Evolutionary conservation across 2,888 invertebrate genomes (phyloP), one percentile per base, ranked within the genome.

Genomic region (Trissoscelio sp.): DNA sequence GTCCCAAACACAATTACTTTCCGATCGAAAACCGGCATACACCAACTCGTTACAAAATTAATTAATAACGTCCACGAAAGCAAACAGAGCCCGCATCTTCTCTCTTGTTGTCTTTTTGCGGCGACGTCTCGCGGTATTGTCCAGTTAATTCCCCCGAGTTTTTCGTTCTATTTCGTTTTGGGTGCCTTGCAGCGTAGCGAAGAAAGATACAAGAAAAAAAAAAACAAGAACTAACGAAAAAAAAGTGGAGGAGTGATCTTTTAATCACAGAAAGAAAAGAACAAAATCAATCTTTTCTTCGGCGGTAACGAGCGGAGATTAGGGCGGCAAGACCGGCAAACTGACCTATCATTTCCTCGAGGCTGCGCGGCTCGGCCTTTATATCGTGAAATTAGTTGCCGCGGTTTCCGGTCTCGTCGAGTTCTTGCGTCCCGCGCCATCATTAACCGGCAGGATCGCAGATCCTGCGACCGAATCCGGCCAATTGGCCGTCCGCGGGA

Each of bases 361-460:
- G 80, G 69, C 81, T 67, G 84, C 83, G 81, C 85, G 85, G 85
- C 85, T 85, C 84, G 83, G 84, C 88, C 88, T 88, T 88, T 88
- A 86, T 87, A 86, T 87, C 84, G 84, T 85, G 79, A 86, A 87
- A 88, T 88, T 88, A 88, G 88, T 88, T 87, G 88, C 83, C 85
- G 86, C 86, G 87, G 88, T 89, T 89, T 89, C 89, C 89, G 89
- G 89, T 88, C 85, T 83, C 81, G 77, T 82, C 83, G 83, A 83
- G 83, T 85, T 85, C 73, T 83, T 75, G 74, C 82, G 79, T 82
- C 75, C 66, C 79, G 73, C 81, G 81, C 81, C 86, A 81, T 88
- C 87, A 88, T 89, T 88, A 88, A 83, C 83, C 74, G 58, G 67
- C 82, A 83, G 72, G 51, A 83, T 79, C 79, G 58, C 46, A 55